phyloP scores from a whole-genome alignment of 2,888 invertebrate genomes.

The Anodontia alba region DNA sequence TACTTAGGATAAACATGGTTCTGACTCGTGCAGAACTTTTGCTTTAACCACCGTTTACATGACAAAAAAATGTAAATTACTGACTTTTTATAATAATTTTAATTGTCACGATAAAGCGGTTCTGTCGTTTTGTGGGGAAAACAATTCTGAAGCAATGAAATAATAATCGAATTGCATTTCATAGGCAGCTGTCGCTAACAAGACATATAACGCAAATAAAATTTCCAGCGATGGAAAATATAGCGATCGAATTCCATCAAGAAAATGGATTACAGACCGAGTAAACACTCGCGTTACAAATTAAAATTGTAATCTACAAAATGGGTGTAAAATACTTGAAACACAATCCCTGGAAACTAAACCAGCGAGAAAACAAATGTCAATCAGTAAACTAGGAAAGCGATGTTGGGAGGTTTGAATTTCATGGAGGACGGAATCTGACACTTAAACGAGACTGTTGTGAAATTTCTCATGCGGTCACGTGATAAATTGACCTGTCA shows the following conservation, averaged over 20 bases:
- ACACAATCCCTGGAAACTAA: not conserved
- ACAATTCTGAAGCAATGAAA: not conserved
- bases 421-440: not conserved
- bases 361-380: conserved; percentile 7
- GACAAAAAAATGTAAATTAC: no score
- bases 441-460: not conserved
- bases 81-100: no score
- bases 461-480: no score
- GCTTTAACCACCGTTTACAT: no score
- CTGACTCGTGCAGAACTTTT: no score
- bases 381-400: not conserved
- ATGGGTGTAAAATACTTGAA: conserved; percentile 3
- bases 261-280: conserved; percentile 13
- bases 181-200: not conserved
- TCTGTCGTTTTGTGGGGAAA: not conserved
- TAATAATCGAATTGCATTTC: conserved; percentile 9
- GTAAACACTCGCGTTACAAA: conserved; percentile 3
- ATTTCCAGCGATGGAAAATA: conserved; percentile 1
- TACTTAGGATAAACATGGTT: no score
- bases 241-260: conserved; percentile 5
- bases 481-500: no score
- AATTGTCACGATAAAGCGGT: no score
- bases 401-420: not conserved
- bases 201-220: conserved; percentile 7
- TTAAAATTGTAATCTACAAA: conserved; percentile 16